Evolutionary conservation across 1,140 invertebrate genomes (phyloP).

Genomic region (Campoletis sonorensis): DNA sequence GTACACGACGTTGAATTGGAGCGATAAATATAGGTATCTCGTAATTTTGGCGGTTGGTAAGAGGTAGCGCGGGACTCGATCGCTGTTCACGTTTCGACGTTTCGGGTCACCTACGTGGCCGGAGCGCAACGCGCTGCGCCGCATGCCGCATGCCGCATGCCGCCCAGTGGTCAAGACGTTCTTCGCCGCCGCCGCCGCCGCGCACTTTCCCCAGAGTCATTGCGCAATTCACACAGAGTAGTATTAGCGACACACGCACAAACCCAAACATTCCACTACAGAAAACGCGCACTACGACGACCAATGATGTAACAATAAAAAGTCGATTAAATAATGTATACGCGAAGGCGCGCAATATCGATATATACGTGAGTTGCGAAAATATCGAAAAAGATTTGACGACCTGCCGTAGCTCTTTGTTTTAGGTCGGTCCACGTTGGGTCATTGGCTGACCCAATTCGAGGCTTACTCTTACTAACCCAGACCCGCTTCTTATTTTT

Average conservation of each 20-base stretch:
- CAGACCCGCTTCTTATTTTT: constrained; percentile 9
- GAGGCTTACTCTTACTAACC: constrained; percentile 20
- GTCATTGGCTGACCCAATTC: constrained; percentile 11
- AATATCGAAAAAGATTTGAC: not conserved
- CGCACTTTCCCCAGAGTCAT: too few relatives aligned
- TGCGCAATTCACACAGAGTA: constrained; percentile 65
- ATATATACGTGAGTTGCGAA: constrained; percentile 18
- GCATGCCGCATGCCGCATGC: not conserved
- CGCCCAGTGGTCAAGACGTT: constrained; percentile 59
- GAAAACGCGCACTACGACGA: constrained; percentile 1
- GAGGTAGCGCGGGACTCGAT: not conserved
- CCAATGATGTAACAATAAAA: constrained; percentile 67
- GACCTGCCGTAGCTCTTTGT: not conserved
- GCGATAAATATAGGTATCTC: not conserved
- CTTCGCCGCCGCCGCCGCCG: constrained; percentile 66
- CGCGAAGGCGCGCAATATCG: not conserved
- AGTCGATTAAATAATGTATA: constrained; percentile 64
- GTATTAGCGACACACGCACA: not conserved
- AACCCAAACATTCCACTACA: constrained; percentile 7
- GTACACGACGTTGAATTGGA: too few relatives aligned
- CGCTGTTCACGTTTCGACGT: constrained; percentile 45
- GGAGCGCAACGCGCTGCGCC: constrained; percentile 56
- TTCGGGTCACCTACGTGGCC: constrained; percentile 62
- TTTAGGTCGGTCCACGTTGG: not conserved
- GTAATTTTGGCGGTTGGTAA: not conserved